These are phyloP conservation scores for Autographa gamma DNA, from an alignment of 2,888 invertebrate genomes.

Conservation along the genomic window DNA sequence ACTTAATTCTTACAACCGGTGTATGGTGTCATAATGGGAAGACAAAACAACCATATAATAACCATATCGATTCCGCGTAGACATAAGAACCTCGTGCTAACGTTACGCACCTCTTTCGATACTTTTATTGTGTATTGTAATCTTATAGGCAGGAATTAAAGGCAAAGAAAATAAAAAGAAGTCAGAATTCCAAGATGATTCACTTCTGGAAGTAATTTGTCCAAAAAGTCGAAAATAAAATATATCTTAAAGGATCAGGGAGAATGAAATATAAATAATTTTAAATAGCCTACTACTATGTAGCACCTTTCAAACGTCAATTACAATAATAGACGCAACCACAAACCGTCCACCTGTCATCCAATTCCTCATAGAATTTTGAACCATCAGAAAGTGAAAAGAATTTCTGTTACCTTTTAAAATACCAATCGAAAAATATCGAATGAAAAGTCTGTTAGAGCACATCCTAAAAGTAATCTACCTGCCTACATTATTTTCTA, in stretches of 20 bases:
- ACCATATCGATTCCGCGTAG: background rate
- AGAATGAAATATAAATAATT: no score
- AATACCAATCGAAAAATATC: no score
- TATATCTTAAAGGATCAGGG: no score
- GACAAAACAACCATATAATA: background rate
- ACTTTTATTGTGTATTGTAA: constrained; percentile 1
- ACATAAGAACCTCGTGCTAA: background rate
- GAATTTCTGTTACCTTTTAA: background rate
- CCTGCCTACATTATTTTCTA: background rate
- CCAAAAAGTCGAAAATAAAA: no score
- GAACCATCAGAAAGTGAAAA: no score
- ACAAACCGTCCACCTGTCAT: no score
- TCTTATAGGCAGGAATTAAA: background rate
- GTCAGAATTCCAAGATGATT: background rate
- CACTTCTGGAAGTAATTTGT: background rate
- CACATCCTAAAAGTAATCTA: background rate
- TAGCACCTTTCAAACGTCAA: no score
- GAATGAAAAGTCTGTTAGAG: no score
- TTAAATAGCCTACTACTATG: no score
- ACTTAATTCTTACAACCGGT: background rate
- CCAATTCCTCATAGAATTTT: no score
- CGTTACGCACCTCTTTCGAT: background rate
- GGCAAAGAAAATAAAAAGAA: background rate
- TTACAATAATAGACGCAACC: no score
- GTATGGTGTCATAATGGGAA: constrained; percentile 4